Conservation (phyloP, 1,140 invertebrate species). For the Atta texana region DNA sequence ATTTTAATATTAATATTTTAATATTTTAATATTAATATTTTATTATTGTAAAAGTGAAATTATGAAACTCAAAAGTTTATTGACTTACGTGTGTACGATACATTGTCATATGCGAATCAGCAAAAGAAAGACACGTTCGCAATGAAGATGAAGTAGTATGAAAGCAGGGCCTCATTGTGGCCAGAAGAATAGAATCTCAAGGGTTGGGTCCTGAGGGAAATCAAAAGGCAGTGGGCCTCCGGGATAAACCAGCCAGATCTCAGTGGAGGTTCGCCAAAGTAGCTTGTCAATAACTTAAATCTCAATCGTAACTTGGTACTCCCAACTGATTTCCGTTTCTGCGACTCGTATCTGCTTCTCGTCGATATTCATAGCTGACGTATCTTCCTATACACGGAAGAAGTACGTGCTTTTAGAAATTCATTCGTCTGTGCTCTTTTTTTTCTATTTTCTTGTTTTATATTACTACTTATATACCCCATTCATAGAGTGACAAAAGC, state of each 20-base stretch:
- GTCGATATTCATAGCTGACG: constrained; percentile 72
- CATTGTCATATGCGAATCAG: constrained; percentile 35
- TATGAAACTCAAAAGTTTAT: background rate
- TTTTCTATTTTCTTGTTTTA: constrained; percentile 10
- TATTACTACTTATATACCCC: background rate
- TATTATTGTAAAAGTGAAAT: constrained; percentile 6
- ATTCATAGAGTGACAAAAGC: background rate
- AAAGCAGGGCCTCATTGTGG: constrained; percentile 83
- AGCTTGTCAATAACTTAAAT: constrained; percentile 87
- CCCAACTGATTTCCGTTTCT: constrained; percentile 84
- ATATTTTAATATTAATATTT: constrained; percentile 1
- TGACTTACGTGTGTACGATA: constrained; percentile 28
- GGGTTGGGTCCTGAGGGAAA: constrained; percentile 85
- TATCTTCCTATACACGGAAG: constrained; percentile 58
- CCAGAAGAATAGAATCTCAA: constrained; percentile 85
- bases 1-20: background rate
- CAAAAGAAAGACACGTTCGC: constrained; percentile 41
- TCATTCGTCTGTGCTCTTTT: constrained; percentile 6
- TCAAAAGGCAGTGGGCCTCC: constrained; percentile 83
- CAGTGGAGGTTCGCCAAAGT: constrained; percentile 83
- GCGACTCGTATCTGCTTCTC: constrained; percentile 73
- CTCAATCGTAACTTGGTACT: constrained; percentile 85
- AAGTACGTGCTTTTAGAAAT: constrained; percentile 40
- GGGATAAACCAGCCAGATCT: constrained; percentile 83
- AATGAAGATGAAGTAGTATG: constrained; percentile 77